Evolutionary conservation across 1,140 invertebrate species (phyloP), one percentile per base, ranked within the genome.

Genomic region (Limonius californicus): DNA sequence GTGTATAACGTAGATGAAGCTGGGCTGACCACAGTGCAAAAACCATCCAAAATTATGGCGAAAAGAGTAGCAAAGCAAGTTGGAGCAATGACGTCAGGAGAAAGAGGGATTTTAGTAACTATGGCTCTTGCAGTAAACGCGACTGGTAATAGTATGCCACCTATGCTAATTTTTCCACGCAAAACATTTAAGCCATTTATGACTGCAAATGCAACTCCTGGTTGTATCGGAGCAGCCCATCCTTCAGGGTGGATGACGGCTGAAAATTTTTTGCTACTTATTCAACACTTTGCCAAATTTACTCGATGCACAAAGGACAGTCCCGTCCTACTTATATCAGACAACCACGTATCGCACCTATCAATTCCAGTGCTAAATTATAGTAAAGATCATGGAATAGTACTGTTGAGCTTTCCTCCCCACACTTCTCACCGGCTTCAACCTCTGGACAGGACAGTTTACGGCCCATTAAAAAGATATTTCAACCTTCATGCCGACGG

Each of bases 1-100:
- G n/a, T n/a, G n/a, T n/a, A n/a, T n/a, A n/a, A n/a, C n/a, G n/a
- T n/a, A n/a, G n/a, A n/a, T n/a, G n/a, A n/a, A n/a, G n/a, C n/a
- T n/a, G n/a, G n/a, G n/a, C n/a, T n/a, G n/a, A n/a, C n/a, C n/a
- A n/a, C 78, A 15, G 79, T 81, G 1, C 77, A 74, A 62, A 70
- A 67, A 57, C 70, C 68, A 15, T 59, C 59, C 20, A 72, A 68
- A 66, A 60, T 76, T 42, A 35, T 77, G 20, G 71, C 70, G 42
- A 23, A 6, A n/a, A 71, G 64, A 68, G 74, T 74, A 15, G 32
- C 30, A 7, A 78, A 77, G 63, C 77, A 80, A 74, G 70, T n/a
- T n/a, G n/a, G n/a, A n/a, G n/a, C n/a, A n/a, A n/a, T n/a, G n/a
- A n/a, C n/a, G n/a, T n/a, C n/a, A n/a, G n/a, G n/a, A n/a, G n/a